These are phyloP conservation scores for Lithophane semibrunnea DNA, from an alignment of 2,888 invertebrate species.

Conservation along the genomic window DNA sequence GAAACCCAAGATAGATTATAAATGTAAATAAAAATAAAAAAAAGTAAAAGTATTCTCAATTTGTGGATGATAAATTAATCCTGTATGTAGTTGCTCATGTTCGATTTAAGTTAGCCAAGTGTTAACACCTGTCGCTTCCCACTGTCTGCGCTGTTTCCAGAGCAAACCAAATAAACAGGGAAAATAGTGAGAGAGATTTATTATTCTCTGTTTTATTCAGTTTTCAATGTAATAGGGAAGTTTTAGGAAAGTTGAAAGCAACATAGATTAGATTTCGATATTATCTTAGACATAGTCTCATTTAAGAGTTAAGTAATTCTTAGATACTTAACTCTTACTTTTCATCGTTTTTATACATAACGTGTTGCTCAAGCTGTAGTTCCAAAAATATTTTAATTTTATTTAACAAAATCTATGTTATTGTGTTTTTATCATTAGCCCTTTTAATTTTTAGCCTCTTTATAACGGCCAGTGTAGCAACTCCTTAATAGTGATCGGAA, in stretches of 20 bases:
- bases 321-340: neutral
- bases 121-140: neutral
- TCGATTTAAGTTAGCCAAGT: constrained; percentile 25
- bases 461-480: no score
- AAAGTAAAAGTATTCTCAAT: neutral
- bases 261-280: neutral
- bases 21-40: neutral
- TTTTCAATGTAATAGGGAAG: neutral
- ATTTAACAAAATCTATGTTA: no score
- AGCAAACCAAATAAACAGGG: neutral
- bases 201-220: constrained; percentile 3
- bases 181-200: neutral
- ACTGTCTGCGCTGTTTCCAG: neutral
- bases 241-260: neutral
- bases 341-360: neutral
- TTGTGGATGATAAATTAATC: neutral
- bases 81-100: constrained; percentile 7
- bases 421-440: neutral
- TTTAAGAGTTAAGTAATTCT: neutral
- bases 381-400: neutral
- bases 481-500: neutral
- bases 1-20: no score
- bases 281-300: neutral
- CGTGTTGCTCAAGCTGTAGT: neutral
- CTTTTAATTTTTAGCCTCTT: neutral